A percentile compares a stretch with the other conserved stretches of the same genome.
Conservation (phyloP, 2,113 vertebrate species). For the Phodopus roborovskii region DNA sequence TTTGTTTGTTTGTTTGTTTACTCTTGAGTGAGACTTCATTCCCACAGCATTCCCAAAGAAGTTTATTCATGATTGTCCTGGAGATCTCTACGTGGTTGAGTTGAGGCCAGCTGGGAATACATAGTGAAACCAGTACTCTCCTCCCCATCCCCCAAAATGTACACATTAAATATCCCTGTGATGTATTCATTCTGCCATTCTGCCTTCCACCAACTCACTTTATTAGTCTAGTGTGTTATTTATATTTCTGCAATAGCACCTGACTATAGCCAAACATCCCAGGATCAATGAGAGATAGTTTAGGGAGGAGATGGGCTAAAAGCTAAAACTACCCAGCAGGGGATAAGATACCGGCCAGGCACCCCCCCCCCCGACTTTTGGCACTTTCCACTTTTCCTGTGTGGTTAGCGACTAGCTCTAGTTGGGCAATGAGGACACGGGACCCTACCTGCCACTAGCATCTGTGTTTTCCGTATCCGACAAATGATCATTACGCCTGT, state of each 20-base stretch:
- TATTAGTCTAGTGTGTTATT: not conserved
- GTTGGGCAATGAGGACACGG: constrained; percentile 10
- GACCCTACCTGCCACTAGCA: not conserved
- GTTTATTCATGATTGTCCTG: constrained; percentile 18
- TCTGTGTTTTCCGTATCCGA: constrained; percentile 20
- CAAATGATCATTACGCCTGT: constrained; percentile 18
- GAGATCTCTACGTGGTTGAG: not conserved
- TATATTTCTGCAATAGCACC: constrained; percentile 13
- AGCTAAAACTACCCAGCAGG: not conserved
- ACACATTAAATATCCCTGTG: not conserved
- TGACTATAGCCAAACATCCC: not conserved
- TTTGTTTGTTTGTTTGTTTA: not conserved
- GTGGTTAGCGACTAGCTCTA: not conserved
- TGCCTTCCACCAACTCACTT: constrained; percentile 23
- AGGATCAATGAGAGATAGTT: not conserved
- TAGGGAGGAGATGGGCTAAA: constrained; percentile 5
- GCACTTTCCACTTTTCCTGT: not conserved
- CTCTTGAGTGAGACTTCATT: not conserved
- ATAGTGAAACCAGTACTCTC: not conserved
- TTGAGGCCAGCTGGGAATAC: not conserved
- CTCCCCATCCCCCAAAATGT: not conserved
- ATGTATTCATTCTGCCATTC: not conserved
- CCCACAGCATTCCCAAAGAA: not conserved
- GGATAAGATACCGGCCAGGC: not conserved
- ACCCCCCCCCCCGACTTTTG: not conserved